phyloP scores from a whole-genome alignment of 2,113 vertebrate species.

The Psettodes erumei region DNA sequence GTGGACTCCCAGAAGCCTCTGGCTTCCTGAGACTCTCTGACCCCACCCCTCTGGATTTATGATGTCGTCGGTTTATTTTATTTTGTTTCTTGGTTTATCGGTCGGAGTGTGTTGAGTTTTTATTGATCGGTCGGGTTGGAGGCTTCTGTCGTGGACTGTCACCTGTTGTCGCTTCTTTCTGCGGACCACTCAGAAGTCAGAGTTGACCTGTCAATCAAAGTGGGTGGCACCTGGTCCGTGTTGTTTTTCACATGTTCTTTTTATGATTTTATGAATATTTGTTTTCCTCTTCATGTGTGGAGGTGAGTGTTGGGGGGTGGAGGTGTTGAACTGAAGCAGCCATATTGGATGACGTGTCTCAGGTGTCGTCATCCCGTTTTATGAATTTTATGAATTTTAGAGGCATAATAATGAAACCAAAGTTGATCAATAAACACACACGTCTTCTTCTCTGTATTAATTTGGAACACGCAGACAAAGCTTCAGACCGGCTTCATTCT shows the following conservation, averaged over 20 bases:
- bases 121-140: slow-evolving; percentile 22
- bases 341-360: slow-evolving; percentile 51
- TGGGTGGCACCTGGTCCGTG: not conserved
- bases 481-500: too few species aligned
- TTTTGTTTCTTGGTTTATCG: not conserved
- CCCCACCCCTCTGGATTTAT: slow-evolving; percentile 16
- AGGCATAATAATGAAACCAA: slow-evolving; percentile 55
- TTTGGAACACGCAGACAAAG: too few species aligned
- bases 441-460: not conserved
- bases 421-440: slow-evolving; percentile 37
- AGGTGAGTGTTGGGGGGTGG: not conserved
- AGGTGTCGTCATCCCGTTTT: slow-evolving; percentile 29
- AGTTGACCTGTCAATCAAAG: slow-evolving; percentile 13
- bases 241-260: not conserved
- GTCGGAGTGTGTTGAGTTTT: not conserved
- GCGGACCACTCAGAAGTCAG: slow-evolving; percentile 53
- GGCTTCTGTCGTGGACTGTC: slow-evolving; percentile 12
- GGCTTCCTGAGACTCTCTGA: slow-evolving; percentile 61
- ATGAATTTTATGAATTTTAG: slow-evolving; percentile 36
- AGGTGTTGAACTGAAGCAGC: slow-evolving; percentile 8
- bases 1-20: slow-evolving; percentile 68
- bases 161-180: slow-evolving; percentile 15
- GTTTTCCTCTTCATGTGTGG: not conserved
- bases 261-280: not conserved
- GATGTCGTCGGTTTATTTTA: slow-evolving; percentile 20